Percentiles rank a stretch among this genome's conserved stretches.
Conservation (phyloP, 2,888 invertebrate species). For the Aproaerema taeniolella region DNA sequence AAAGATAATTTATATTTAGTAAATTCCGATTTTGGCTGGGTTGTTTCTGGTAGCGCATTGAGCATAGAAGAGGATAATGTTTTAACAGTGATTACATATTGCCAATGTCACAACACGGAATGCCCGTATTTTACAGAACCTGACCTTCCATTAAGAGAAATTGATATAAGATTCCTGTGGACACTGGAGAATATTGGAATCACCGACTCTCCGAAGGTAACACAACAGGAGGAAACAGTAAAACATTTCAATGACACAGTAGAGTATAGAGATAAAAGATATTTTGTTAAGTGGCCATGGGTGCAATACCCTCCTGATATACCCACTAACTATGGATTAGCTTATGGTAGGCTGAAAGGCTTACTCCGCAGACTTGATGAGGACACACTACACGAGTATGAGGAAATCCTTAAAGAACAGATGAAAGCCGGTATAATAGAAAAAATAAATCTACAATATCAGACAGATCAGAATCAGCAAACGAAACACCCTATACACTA, state of each 20-base stretch:
- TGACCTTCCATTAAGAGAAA: background rate
- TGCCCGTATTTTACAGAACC: background rate
- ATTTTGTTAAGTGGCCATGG: too few relatives aligned
- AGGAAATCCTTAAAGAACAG: slow-evolving; percentile 11
- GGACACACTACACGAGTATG: background rate
- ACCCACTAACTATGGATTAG: slow-evolving; percentile 16
- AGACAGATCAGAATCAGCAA: too few relatives aligned
- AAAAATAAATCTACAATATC: background rate
- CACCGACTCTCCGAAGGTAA: too few relatives aligned
- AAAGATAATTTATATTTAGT: too few relatives aligned
- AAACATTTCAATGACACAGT: slow-evolving; percentile 1
- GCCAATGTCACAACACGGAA: background rate
- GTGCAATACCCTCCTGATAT: slow-evolving; percentile 14
- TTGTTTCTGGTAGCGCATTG: too few relatives aligned
- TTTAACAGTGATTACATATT: too few relatives aligned
- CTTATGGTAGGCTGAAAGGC: slow-evolving; percentile 7
- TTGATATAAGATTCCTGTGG: background rate
- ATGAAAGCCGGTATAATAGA: slow-evolving; percentile 14
- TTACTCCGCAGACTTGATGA: slow-evolving; percentile 10
- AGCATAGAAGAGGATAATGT: too few relatives aligned
- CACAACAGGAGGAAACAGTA: slow-evolving; percentile 2
- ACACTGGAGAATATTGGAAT: too few relatives aligned
- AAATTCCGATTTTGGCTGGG: too few relatives aligned
- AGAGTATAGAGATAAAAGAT: background rate
- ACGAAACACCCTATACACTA: slow-evolving; percentile 13